Conservation (phyloP, 1,140 invertebrate species). For the Oryctes rhinoceros region DNA sequence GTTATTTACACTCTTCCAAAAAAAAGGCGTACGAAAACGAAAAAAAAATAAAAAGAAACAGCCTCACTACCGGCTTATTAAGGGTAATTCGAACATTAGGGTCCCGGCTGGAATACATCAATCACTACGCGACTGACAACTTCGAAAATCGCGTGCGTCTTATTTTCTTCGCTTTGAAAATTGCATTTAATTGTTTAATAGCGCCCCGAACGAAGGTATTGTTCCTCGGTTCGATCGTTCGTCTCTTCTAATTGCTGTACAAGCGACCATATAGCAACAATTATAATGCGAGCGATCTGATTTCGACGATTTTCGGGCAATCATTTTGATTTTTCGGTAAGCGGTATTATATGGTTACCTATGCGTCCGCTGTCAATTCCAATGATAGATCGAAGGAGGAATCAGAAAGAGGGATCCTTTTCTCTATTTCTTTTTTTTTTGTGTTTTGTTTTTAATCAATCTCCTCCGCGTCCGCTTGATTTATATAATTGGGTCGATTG, state of each 20-base stretch:
- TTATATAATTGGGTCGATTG: conserved; percentile 26
- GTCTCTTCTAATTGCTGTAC: conserved; percentile 43
- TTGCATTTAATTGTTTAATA: conserved; percentile 48
- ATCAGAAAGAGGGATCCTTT: background rate
- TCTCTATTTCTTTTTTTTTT: background rate
- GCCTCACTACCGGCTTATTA: conserved; percentile 13
- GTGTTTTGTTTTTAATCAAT: background rate
- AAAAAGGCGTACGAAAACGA: background rate
- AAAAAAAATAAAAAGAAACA: background rate
- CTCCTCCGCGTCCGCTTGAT: background rate
- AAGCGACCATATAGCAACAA: conserved; percentile 28
- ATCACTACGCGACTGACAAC: conserved; percentile 37
- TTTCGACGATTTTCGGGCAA: background rate
- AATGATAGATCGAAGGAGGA: conserved; percentile 45
- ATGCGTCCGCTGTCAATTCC: conserved; percentile 42
- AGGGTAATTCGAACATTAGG: conserved; percentile 26
- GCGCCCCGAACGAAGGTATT: conserved; percentile 14
- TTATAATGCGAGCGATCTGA: too few relatives aligned
- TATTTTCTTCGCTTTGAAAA: conserved; percentile 33
- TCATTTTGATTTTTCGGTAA: conserved; percentile 42
- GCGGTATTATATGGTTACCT: too few relatives aligned
- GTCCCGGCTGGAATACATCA: background rate
- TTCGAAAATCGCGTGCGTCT: conserved; percentile 46
- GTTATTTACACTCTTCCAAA: background rate
- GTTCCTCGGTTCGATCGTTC: background rate